phyloP scores from a whole-genome alignment of 1,140 invertebrate species.

The Drosophila pallidifrons region DNA sequence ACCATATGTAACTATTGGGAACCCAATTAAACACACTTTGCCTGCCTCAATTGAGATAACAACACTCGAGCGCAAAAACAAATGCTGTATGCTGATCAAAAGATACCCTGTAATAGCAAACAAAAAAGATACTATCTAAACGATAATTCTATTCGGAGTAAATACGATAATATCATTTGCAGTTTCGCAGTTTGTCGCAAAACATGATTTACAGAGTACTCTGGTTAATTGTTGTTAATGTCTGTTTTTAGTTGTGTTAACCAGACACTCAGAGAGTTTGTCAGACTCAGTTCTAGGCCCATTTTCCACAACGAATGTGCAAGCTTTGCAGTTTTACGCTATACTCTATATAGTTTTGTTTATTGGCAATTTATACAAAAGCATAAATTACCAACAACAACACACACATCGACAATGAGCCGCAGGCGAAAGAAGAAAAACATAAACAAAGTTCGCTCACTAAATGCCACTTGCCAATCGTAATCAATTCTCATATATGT shows the following conservation, averaged over 20 bases:
- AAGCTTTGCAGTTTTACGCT: conserved; percentile 63
- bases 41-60: conserved; percentile 52
- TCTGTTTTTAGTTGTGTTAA: conserved; percentile 77
- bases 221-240: conserved; percentile 73
- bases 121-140: too few relatives aligned
- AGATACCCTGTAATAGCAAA: conserved; percentile 17
- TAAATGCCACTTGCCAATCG: conserved; percentile 81
- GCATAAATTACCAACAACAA: conserved; percentile 69
- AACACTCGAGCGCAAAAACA: conserved; percentile 19
- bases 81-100: not conserved
- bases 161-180: not conserved
- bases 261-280: conserved; percentile 50
- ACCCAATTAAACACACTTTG: conserved; percentile 66
- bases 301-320: conserved; percentile 44
- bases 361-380: conserved; percentile 78
- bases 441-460: conserved; percentile 79
- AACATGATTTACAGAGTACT: conserved; percentile 7
- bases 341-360: conserved; percentile 50
- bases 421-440: conserved; percentile 40
- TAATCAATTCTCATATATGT: conserved; percentile 68
- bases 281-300: conserved; percentile 12
- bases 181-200: too few relatives aligned
- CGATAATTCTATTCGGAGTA: not conserved
- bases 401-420: conserved; percentile 18
- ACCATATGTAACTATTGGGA: conserved; percentile 28